These are phyloP conservation scores for Arctocebus calabarensis DNA, from an alignment of 2,797 vertebrate species.

Conservation along the genomic window DNA sequence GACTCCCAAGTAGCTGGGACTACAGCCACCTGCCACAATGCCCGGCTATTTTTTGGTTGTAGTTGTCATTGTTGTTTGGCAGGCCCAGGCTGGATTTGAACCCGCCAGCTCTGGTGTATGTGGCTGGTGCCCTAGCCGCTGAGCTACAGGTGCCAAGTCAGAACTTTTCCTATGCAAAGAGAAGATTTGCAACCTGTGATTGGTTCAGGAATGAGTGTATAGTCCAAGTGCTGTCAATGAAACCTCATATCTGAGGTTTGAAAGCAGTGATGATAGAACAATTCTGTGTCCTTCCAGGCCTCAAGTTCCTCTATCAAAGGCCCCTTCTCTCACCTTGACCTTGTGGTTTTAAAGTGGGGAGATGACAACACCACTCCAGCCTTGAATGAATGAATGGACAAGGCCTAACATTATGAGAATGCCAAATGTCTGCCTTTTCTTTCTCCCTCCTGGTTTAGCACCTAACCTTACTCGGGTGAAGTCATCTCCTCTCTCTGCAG, in stretches of 20 bases:
- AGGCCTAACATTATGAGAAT: background rate
- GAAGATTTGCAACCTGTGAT: too few species aligned
- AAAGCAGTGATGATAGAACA: background rate
- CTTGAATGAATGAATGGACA: slow-evolving; percentile 49
- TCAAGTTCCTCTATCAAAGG: background rate
- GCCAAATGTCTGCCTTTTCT: background rate
- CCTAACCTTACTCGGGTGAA: background rate
- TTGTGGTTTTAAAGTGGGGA: background rate
- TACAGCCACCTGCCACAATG: too few species aligned
- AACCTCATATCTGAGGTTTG: background rate
- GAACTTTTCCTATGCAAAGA: background rate
- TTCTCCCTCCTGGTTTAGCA: background rate
- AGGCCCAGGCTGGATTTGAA: too few species aligned
- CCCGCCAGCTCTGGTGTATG: too few species aligned
- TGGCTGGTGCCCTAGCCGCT: too few species aligned
- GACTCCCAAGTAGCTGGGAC: too few species aligned
- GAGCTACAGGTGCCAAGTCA: too few species aligned
- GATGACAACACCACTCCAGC: background rate
- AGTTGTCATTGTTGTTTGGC: too few species aligned
- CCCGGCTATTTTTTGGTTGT: too few species aligned
- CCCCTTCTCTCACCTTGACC: slow-evolving; percentile 49
- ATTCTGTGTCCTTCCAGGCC: background rate
- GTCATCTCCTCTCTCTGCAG: background rate
- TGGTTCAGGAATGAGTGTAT: too few species aligned
- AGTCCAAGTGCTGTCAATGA: too few species aligned